Evolutionary conservation across 1,140 invertebrate genomes (phyloP), one percentile per base, ranked within the genome.

Genomic region (Planococcus citri): DNA sequence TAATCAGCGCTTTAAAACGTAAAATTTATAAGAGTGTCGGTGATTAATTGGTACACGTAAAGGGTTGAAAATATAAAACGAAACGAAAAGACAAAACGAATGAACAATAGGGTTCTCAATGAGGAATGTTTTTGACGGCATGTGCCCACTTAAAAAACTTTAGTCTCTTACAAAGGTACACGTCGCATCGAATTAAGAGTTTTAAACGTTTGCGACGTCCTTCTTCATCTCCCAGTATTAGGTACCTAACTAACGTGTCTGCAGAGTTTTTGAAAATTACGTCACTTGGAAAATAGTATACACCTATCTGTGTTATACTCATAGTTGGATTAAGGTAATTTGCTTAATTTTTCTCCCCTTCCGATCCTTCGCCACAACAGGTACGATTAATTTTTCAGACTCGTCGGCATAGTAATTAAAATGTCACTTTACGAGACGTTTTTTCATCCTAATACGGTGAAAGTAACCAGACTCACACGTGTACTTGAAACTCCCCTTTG

Each of bases 41-140:
- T 64, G 60, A 64, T 64, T 64, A 64, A 64, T 64, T 64, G 60
- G 60, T 64, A 64, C 60, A 64, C 22, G 60, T 64, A 64, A 64
- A 64, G 60, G 60, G 60, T 64, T 64, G 60, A 64, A 64, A 64
- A 64, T 64, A n/a, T n/a, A 64, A 64, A 64, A 64, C 22, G 60
- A 64, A 64, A 64, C 60, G 60, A 64, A 64, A 64, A 64, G 60
- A 64, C 60, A 64, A 64, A 64, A 64, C 25, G 10, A 22, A 60
- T 60, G 8, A 20, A 64, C 21, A 25, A 64, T 24, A 64, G 60
- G 60, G 60, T 64, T 64, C 60, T 64, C 25, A 25, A 25, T 64
- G 25, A 24, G 60, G 60, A 64, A 64, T 64, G 60, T 64, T 64
- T 64, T 64, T 64, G 60, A 64, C 60, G 60, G 60, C 60, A 64